Percentiles rank a stretch among this genome's conserved stretches.
Evolutionary conservation across 2,113 vertebrate genomes (phyloP).

Genomic region (Megaleporinus macrocephalus): DNA sequence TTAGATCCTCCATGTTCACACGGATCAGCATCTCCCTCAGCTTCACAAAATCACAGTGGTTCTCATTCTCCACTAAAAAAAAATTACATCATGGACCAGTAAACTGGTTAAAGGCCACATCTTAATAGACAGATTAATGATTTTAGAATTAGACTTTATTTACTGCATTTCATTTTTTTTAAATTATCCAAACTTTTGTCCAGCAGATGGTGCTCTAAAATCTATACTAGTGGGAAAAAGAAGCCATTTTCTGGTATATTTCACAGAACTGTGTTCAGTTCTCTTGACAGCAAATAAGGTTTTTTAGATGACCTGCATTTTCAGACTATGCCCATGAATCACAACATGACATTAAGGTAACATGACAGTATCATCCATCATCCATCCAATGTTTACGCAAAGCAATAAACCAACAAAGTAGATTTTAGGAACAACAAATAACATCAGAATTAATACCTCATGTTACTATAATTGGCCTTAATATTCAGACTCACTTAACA

Average conservation of each 20-base stretch:
- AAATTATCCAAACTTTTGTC: not conserved
- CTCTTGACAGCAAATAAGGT: not conserved
- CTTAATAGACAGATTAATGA: not conserved
- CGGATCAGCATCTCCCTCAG: slow-evolving; percentile 97
- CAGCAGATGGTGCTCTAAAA: slow-evolving; percentile 32
- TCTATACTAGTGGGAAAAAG: not conserved
- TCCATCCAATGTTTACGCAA: not conserved
- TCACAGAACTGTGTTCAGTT: not conserved
- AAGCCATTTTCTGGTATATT: not conserved
- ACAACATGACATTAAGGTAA: not conserved
- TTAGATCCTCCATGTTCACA: slow-evolving; percentile 98
- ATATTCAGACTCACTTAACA: no score
- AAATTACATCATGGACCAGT: not conserved
- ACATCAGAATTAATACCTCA: not conserved
- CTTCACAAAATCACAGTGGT: slow-evolving; percentile 97
- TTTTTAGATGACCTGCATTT: not conserved
- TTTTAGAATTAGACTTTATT: no score
- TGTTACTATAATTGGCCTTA: not conserved
- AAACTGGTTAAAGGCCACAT: not conserved
- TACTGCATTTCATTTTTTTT: no score
- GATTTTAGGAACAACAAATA: not conserved
- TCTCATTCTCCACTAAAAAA: slow-evolving; percentile 93
- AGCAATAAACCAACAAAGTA: not conserved
- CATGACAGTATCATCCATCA: not conserved
- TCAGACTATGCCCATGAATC: not conserved